phyloP scores from a whole-genome alignment of 1,140 invertebrate genomes.

The Pygmarrhopalites habei region DNA sequence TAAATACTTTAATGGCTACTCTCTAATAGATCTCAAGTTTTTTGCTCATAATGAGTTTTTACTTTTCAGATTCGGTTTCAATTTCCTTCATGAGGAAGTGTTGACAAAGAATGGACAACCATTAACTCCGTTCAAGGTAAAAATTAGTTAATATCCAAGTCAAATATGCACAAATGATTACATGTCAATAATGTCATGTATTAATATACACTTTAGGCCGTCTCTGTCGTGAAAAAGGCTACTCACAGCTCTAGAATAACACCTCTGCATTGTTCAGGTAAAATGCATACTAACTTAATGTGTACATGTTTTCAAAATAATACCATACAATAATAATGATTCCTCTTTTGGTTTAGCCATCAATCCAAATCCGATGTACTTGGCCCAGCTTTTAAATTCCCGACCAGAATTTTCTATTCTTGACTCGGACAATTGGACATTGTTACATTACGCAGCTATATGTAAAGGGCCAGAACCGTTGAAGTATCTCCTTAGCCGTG shows the following conservation, averaged over 20 bases:
- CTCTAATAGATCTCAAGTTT: too few relatives aligned
- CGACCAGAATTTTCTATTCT: conserved; percentile 46
- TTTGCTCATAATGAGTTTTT: too few relatives aligned
- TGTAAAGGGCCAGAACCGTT: conserved; percentile 48
- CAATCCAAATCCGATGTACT: conserved; percentile 49
- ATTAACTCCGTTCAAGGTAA: conserved; percentile 42
- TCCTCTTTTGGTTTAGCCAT: too few relatives aligned
- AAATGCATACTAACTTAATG: too few relatives aligned
- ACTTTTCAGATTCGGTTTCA: too few relatives aligned
- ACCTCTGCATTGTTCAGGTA: conserved; percentile 51
- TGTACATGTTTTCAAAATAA: too few relatives aligned
- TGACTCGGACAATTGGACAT: conserved; percentile 46
- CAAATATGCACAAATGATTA: too few relatives aligned
- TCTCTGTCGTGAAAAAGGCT: conserved; percentile 47
- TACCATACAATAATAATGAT: too few relatives aligned
- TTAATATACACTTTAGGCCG: too few relatives aligned
- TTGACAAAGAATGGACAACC: conserved; percentile 8
- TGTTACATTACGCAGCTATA: conserved; percentile 51
- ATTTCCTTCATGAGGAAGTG: conserved; percentile 29
- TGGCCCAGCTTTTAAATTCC: conserved; percentile 42
- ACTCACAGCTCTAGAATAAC: conserved; percentile 44
- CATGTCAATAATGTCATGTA: too few relatives aligned
- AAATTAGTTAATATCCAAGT: too few relatives aligned
- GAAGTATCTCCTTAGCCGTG: conserved; percentile 45
- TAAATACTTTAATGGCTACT: too few relatives aligned